phyloP scores from a whole-genome alignment of 2,797 vertebrate genomes.

The Lagorchestes hirsutus region DNA sequence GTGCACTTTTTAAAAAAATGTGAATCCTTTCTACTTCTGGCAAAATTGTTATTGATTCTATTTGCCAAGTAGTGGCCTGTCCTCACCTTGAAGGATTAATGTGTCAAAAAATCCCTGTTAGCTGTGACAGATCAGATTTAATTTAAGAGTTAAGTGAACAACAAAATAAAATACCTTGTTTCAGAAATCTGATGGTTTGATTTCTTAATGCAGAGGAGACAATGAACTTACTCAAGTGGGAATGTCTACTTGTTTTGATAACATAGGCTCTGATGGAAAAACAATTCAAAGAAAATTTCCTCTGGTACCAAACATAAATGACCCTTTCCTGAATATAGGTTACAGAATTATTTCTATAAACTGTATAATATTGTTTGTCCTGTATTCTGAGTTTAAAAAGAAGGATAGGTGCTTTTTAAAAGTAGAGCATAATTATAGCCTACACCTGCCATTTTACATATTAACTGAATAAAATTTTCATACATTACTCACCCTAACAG shows the following conservation, averaged over 20 bases:
- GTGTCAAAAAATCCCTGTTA: neutral
- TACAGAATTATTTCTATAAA: constrained; percentile 29
- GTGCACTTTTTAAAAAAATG: too few relatives aligned
- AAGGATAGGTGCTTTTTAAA: constrained; percentile 12
- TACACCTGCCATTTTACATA: neutral
- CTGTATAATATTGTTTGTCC: constrained; percentile 21
- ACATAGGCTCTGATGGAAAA: neutral
- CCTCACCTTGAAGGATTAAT: too few relatives aligned
- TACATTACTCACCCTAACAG: constrained; percentile 31
- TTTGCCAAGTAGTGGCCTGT: too few relatives aligned
- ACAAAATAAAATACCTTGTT: constrained; percentile 10
- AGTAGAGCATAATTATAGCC: constrained; percentile 21
- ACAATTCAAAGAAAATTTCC: constrained; percentile 45
- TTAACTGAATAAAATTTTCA: constrained; percentile 43
- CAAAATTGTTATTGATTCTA: too few relatives aligned
- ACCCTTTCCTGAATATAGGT: neutral
- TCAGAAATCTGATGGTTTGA: neutral
- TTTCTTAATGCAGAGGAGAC: constrained; percentile 9
- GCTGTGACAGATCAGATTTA: constrained; percentile 5
- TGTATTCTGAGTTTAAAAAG: constrained; percentile 43
- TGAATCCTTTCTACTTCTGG: too few relatives aligned
- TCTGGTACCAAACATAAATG: constrained; percentile 28
- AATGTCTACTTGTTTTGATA: constrained; percentile 45
- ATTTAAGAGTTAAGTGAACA: constrained; percentile 23
- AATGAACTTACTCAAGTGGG: neutral